Conservation (phyloP, 2,888 invertebrate species). For the Andrena hattorfiana region DNA sequence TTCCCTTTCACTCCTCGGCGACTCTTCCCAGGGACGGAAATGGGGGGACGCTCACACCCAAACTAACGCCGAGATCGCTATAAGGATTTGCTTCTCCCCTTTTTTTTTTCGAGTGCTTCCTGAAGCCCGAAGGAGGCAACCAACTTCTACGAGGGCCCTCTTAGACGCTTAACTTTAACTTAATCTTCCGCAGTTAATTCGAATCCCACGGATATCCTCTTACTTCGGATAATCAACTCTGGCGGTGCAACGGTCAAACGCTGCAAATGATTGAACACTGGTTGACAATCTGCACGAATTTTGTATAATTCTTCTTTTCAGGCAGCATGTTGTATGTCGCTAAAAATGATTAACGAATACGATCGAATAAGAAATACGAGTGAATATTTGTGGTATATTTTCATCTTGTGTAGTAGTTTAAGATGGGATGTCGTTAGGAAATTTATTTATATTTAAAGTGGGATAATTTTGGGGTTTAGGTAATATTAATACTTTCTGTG, state of each 20-base stretch:
- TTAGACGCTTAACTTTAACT: slow-evolving; percentile 59
- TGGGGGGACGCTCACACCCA: slow-evolving; percentile 25
- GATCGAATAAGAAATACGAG: too few relatives aligned
- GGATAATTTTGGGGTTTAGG: too few relatives aligned
- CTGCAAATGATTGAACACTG: slow-evolving; percentile 17
- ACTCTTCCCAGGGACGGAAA: slow-evolving; percentile 32
- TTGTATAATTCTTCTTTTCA: not conserved
- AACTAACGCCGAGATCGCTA: slow-evolving; percentile 42
- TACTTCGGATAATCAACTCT: slow-evolving; percentile 34
- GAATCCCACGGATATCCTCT: slow-evolving; percentile 46
- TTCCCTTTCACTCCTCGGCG: slow-evolving; percentile 33
- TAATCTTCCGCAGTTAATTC: slow-evolving; percentile 58
- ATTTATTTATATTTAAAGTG: too few relatives aligned
- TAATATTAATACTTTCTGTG: too few relatives aligned
- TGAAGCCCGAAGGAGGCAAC: slow-evolving; percentile 49
- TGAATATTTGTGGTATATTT: too few relatives aligned
- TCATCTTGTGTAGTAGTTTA: too few relatives aligned
- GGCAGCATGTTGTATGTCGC: too few relatives aligned
- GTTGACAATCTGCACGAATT: not conserved
- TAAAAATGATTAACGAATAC: too few relatives aligned
- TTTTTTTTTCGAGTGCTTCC: slow-evolving; percentile 50
- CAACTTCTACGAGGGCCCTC: slow-evolving; percentile 43
- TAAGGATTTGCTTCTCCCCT: slow-evolving; percentile 56
- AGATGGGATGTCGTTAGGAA: too few relatives aligned
- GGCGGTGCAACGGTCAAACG: not conserved